phyloP scores from a whole-genome alignment of 2,888 invertebrate species.

The Cristatella mucedo region DNA sequence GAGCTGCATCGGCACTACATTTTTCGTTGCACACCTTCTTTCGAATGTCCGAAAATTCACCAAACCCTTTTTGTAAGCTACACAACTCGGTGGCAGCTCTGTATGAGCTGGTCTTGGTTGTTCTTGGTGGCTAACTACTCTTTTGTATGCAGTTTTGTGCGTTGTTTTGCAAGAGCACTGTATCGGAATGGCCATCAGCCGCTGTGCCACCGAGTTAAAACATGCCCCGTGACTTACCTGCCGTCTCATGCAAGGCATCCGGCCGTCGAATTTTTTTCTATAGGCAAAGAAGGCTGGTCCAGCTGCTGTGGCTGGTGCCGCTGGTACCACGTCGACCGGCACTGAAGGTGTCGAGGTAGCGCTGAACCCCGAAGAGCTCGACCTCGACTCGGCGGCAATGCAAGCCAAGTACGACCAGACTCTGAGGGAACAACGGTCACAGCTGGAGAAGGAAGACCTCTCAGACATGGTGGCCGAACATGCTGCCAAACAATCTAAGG shows the following conservation, averaged over 20 bases:
- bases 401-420: conserved; percentile 73
- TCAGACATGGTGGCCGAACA: conserved; percentile 98
- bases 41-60: no score
- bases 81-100: no score
- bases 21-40: no score
- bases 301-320: conserved; percentile 3
- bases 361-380: conserved; percentile 88
- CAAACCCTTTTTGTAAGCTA: no score
- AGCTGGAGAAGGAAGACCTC: conserved; percentile 76
- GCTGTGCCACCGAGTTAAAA: no score
- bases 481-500: conserved; percentile 76
- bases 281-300: conserved; percentile 1
- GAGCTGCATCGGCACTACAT: no score
- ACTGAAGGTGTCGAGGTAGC: conserved; percentile 64
- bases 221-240: not conserved
- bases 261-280: not conserved
- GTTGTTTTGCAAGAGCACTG: no score
- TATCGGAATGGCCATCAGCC: no score
- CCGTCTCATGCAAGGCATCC: not conserved
- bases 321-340: not conserved
- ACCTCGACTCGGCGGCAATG: conserved; percentile 88
- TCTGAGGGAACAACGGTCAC: conserved; percentile 75
- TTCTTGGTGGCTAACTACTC: no score
- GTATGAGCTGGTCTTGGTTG: no score
- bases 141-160: no score